These are phyloP conservation scores for Carposina sasakii DNA, from an alignment of 1,140 invertebrate genomes.

Conservation along the genomic window DNA sequence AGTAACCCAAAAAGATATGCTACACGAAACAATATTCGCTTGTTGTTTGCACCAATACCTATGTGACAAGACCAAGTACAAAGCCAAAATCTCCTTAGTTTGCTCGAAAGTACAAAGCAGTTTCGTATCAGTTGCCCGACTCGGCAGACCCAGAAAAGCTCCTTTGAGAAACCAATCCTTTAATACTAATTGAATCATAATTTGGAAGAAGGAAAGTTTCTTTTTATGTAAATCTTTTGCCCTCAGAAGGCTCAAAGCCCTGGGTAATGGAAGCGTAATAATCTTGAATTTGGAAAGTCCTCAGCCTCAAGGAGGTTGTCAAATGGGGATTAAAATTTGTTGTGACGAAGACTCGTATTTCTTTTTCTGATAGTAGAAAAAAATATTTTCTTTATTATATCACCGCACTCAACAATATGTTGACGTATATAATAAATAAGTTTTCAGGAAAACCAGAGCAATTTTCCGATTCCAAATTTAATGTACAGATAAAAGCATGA, in stretches of 20 bases:
- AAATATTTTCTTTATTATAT: no score
- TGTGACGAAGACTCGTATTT: no score
- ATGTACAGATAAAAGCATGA: no score
- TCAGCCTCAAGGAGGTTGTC: slow-evolving; percentile 30
- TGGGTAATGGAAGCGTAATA: slow-evolving; percentile 53
- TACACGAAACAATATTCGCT: slow-evolving; percentile 33
- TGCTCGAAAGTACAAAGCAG: slow-evolving; percentile 64
- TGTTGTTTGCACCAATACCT: slow-evolving; percentile 48
- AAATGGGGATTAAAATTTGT: slow-evolving; percentile 55
- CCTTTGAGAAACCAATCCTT: slow-evolving; percentile 66
- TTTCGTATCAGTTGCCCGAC: slow-evolving; percentile 41
- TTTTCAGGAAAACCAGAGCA: no score
- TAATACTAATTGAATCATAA: slow-evolving; percentile 73
- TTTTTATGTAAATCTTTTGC: slow-evolving; percentile 70
- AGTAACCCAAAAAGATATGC: no score
- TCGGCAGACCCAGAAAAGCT: slow-evolving; percentile 62
- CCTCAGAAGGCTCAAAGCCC: slow-evolving; percentile 49
- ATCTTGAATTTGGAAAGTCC: slow-evolving; percentile 51
- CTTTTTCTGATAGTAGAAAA: no score
- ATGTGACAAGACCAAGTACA: slow-evolving; percentile 41
- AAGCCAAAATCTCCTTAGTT: slow-evolving; percentile 58
- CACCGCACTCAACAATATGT: no score
- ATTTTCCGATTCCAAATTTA: no score
- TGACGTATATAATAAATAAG: no score
- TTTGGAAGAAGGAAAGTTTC: slow-evolving; percentile 65